Evolutionary conservation across 2,113 vertebrate genomes (phyloP).

Genomic region (Hucho hucho): DNA sequence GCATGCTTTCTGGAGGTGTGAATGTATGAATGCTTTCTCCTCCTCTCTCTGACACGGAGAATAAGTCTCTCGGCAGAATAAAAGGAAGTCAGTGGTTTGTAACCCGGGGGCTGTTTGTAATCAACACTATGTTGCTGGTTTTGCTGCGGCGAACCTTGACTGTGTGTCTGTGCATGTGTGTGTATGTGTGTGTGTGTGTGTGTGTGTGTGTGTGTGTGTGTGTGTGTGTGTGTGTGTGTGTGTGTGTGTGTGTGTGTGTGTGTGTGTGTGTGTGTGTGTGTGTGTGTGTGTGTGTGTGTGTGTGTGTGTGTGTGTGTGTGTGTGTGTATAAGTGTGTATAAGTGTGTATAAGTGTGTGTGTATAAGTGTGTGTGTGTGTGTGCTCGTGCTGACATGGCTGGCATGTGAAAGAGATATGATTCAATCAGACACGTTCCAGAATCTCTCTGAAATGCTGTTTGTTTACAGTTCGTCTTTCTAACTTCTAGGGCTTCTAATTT

Average conservation of each 20-base stretch:
- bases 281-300: too few relatives aligned
- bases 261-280: too few relatives aligned
- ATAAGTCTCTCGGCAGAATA: conserved; percentile 37
- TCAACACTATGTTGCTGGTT: conserved; percentile 31
- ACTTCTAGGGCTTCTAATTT: not conserved
- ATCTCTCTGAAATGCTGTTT: conserved; percentile 33
- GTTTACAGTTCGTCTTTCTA: conserved; percentile 8
- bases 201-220: too few relatives aligned
- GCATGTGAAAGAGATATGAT: conserved; percentile 25
- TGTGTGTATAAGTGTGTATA: too few relatives aligned
- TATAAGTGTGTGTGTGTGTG: too few relatives aligned
- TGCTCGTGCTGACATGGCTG: conserved; percentile 5
- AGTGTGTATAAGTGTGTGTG: too few relatives aligned
- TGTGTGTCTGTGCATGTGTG: too few relatives aligned
- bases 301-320: too few relatives aligned
- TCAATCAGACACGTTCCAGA: conserved; percentile 35
- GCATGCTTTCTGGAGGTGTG: conserved; percentile 36
- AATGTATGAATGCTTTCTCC: conserved; percentile 1
- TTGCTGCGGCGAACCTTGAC: conserved; percentile 13
- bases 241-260: too few relatives aligned
- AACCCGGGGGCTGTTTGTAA: conserved; percentile 44
- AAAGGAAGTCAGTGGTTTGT: conserved; percentile 35
- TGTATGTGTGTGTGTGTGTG: too few relatives aligned
- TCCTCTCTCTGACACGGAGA: conserved; percentile 33
- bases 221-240: too few relatives aligned